These are phyloP conservation scores for Zygothrica quintamaculata DNA, from an alignment of 2,888 invertebrate species.

Conservation along the genomic window DNA sequence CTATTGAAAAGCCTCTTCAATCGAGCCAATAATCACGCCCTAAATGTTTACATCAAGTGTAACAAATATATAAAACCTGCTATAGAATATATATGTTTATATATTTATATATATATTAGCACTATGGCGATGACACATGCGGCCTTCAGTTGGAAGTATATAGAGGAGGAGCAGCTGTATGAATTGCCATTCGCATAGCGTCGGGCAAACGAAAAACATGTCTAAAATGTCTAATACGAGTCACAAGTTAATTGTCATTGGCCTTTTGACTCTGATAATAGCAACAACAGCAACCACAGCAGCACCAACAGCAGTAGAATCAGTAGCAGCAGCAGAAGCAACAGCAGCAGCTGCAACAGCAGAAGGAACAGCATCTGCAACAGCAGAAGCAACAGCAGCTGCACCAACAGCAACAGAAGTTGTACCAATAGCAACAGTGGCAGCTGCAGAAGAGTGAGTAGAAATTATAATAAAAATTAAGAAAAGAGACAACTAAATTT, in stretches of 20 bases:
- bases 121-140: not conserved
- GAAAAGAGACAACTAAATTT: too few relatives aligned
- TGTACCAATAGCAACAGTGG: too few relatives aligned
- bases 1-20: too few relatives aligned
- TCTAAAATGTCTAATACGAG: conserved; percentile 22
- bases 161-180: conserved; percentile 7
- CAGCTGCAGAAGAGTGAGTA: conserved; percentile 29
- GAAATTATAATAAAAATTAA: too few relatives aligned
- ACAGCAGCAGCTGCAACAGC: conserved; percentile 24
- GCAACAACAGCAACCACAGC: conserved; percentile 1
- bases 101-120: too few relatives aligned
- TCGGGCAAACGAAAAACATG: conserved; percentile 16
- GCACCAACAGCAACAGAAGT: too few relatives aligned
- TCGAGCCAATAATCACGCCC: too few relatives aligned
- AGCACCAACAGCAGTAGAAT: too few relatives aligned
- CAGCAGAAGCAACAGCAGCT: too few relatives aligned
- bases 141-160: conserved; percentile 27
- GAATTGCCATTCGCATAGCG: conserved; percentile 32
- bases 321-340: conserved; percentile 5
- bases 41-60: not conserved
- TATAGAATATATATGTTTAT: not conserved
- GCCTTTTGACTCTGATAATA: conserved; percentile 28
- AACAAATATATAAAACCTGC: conserved; percentile 7
- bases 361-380: too few relatives aligned
- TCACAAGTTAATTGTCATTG: conserved; percentile 29